Evolutionary conservation across 2,113 vertebrate genomes (phyloP).

Genomic region (Scophthalmus maximus): DNA sequence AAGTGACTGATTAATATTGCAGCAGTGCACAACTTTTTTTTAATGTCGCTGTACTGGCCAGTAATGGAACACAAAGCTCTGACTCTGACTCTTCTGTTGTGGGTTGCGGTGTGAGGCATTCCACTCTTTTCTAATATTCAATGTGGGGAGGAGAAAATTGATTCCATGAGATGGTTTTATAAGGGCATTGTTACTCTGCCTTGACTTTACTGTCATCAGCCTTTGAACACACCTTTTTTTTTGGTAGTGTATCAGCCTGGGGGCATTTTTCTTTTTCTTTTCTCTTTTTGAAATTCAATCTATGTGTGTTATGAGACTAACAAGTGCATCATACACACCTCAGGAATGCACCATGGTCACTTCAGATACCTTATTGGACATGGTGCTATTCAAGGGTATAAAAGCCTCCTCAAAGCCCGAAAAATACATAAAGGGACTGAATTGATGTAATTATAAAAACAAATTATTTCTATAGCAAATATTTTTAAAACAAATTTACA

Average conservation of each 20-base stretch:
- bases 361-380: not conserved
- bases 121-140: slow-evolving; percentile 49
- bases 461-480: not conserved
- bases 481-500: not conserved
- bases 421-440: not conserved
- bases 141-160: slow-evolving; percentile 19
- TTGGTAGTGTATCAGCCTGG: not conserved
- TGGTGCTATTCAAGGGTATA: not conserved
- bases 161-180: slow-evolving; percentile 37
- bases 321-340: not conserved
- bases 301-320: not conserved
- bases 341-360: not conserved
- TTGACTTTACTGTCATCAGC: not conserved
- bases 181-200: slow-evolving; percentile 6
- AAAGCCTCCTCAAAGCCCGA: not conserved
- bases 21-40: slow-evolving; percentile 43
- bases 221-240: not conserved
- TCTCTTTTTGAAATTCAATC: not conserved
- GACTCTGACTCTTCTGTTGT: slow-evolving; percentile 20
- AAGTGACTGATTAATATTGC: slow-evolving; percentile 61
- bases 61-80: slow-evolving; percentile 66
- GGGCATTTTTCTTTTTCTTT: not conserved
- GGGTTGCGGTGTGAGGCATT: slow-evolving; percentile 14
- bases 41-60: slow-evolving; percentile 20
- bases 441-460: not conserved